Base-by-base conservation (phyloP, 2,888 invertebrate genomes). In the Brassicogethes aeneus region DNA sequence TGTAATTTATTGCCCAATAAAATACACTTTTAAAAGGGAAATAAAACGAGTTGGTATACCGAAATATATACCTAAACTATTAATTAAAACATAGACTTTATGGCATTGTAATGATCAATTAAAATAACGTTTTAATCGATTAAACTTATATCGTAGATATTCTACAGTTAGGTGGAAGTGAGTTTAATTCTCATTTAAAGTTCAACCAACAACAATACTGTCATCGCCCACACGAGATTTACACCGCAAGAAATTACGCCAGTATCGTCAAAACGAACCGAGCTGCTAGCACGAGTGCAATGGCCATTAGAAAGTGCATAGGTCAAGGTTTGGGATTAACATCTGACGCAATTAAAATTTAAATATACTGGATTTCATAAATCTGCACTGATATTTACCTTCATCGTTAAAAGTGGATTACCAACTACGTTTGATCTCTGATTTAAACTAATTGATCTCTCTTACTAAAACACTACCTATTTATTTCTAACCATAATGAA, bases 251-350 rank as follows among this genome's bases (percentile, higher is more conserved):
- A 23, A 23, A 23, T 23, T 23, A 23, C 23, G 23, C 23, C 23
- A 23, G 23, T 23, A 23, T 23, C 23, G 23, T 23, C 23, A 23
- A 23, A 50, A 50, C 49, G 47, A 37, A 16, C 29, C 29, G 23
- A 35, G 29, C 31, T 16, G 35, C 30, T 14, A 17, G 31, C 36
- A 12, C 31, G 45, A 52, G 52, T 47, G 50, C 50, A 49, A 43
- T 47, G 50, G 39, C 52, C 51, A 52, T 49, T 52, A 49, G 50
- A 48, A 50, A 52, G 50, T 47, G 48, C 48, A 52, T 50, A 52
- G 52, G 50, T 52, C 52, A 52, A 52, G 52, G 52, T 10, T 5
- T 7, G 5, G 23, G 23, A 23, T 23, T 23, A 7, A 36, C 23
- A 23, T 23, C 23, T 23, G 23, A 23, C 10, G 23, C 23, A 23